Evolutionary conservation across 92 coral and sea anemone genomes (phyloP), one percentile per base, ranked within the genome.

Genomic region (Micromussa lordhowensis): DNA sequence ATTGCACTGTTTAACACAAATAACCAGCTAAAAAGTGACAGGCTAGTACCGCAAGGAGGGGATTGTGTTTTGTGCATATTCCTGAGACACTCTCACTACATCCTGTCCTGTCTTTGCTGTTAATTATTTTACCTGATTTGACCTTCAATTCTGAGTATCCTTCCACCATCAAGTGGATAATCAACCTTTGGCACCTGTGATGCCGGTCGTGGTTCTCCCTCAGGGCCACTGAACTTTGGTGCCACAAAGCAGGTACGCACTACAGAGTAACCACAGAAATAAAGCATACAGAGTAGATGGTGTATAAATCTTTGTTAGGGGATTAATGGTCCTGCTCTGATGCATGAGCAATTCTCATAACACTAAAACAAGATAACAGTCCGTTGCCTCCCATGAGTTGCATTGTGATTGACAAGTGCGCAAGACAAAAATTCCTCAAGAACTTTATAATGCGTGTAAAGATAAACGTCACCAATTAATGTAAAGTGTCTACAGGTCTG

Each of bases 231-330:
- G 81, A 98, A 96, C 94, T 98, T 98, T 89, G 99, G 98, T 70
- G 98, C 99, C 85, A 98, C 99, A 96, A 98, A 98, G 84, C 99
- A 98, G 21, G 99, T 96, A 49, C 98, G 95, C 57, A 96, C 99
- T 98, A 40, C 22, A 86, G 29, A 35, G 26, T 8, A 57, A 31
- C 51, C 32, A 49, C 2, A 12, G 51, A 13, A 26, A 54, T 30
- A n/a, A 55, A 26, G 55, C 24, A 19, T 44, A 38, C 24, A 29
- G 5, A 31, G 17, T 16, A 13, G 24, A 19, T 73, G 40, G 1
- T 8, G 38, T 16, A 8, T 7, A 5, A 19, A 3, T 36, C 14
- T 11, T 12, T 1, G 28, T 22, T 61, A 28, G 68, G 28, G 12
- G 7, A 21, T 61, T 12, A 57, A 57, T 17, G 21, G 63, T 17